Conservation (phyloP, 92 coral and sea anemone species). For the Heteractis magnifica region DNA sequence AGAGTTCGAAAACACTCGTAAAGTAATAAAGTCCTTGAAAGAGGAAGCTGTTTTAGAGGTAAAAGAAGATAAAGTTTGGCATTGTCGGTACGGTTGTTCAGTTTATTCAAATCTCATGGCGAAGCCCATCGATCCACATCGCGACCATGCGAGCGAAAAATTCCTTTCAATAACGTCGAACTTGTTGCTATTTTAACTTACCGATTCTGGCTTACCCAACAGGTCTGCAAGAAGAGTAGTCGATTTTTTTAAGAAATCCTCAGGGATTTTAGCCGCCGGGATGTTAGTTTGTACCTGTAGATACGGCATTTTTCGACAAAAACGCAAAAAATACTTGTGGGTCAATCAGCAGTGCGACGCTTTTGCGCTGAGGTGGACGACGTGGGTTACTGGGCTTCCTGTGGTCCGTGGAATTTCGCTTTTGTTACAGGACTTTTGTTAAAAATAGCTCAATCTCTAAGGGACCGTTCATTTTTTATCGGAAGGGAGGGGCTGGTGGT, state of each 20-base stretch:
- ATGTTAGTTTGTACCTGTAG: slow-evolving; percentile 42
- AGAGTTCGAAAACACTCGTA: background rate
- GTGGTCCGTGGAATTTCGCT: background rate
- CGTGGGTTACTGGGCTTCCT: slow-evolving; percentile 14
- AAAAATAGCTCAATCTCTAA: no score
- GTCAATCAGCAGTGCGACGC: background rate
- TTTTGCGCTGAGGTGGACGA: background rate
- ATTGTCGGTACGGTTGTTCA: background rate
- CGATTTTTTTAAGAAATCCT: slow-evolving; percentile 53
- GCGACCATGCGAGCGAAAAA: background rate
- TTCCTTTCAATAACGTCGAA: background rate
- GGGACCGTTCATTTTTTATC: no score
- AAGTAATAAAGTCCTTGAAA: background rate
- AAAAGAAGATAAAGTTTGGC: background rate
- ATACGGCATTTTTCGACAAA: slow-evolving; percentile 48
- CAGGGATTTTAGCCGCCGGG: slow-evolving; percentile 57
- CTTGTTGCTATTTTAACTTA: slow-evolving; percentile 11
- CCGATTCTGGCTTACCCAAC: slow-evolving; percentile 64
- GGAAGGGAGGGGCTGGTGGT: no score
- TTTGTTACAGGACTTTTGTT: no score
- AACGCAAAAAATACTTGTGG: background rate
- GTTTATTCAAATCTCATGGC: background rate
- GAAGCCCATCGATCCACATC: background rate
- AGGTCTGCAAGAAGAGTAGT: slow-evolving; percentile 53
- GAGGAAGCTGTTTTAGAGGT: background rate